Evolutionary conservation across 1,140 invertebrate species (phyloP).

Genomic region (Trichomalopsis sarcophagae): DNA sequence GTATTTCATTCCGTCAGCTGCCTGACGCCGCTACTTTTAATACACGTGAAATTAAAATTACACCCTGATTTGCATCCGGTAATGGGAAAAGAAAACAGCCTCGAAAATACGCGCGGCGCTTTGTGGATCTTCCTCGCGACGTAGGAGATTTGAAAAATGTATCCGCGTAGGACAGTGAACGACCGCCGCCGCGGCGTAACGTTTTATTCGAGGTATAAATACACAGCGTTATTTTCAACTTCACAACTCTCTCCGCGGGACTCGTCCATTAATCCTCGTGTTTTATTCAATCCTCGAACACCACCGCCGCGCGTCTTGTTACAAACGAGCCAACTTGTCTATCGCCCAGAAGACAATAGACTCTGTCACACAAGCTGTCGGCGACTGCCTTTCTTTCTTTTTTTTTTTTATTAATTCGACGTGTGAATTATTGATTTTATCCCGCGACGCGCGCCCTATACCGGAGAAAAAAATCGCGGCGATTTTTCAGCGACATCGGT

Average conservation of each 20-base stretch:
- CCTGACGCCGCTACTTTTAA: constrained; percentile 74
- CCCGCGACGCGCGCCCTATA: neutral
- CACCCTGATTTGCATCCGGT: constrained; percentile 77
- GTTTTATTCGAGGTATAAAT: neutral
- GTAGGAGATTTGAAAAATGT: constrained; percentile 14
- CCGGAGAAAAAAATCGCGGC: constrained; percentile 32
- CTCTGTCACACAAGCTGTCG: neutral
- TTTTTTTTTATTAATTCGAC: constrained; percentile 36
- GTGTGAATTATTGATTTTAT: constrained; percentile 48
- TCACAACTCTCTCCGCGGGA: neutral
- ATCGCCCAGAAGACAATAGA: constrained; percentile 3
- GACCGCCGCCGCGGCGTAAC: neutral
- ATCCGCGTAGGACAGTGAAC: neutral
- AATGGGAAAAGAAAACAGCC: constrained; percentile 74
- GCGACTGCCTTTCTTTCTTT: neutral
- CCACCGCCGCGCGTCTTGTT: neutral
- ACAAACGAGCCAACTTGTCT: constrained; percentile 28
- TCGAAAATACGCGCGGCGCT: neutral
- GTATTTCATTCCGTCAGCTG: constrained; percentile 72
- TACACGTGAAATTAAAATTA: constrained; percentile 79
- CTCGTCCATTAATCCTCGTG: neutral
- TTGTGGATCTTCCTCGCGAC: neutral
- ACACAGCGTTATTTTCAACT: neutral
- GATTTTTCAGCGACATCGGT: constrained; percentile 46
- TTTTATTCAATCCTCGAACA: constrained; percentile 16